Evolutionary conservation across 2,113 vertebrate genomes (phyloP), one percentile per base, ranked within the genome.

Genomic region (Ursus arctos): DNA sequence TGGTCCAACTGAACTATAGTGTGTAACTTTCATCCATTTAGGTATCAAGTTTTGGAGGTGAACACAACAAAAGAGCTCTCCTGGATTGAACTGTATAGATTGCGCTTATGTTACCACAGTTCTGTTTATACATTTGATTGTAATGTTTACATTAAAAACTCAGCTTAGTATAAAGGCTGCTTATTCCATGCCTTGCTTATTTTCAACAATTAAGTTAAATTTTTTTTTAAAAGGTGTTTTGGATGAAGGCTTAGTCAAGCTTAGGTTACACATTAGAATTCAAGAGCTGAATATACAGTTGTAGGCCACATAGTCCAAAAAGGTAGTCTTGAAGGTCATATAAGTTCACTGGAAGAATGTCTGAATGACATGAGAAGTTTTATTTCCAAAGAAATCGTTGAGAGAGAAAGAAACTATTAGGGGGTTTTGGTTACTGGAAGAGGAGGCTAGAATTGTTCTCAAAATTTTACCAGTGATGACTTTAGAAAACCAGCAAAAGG

Each of bases 401-500:
- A 95, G 85, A 96, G 65, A 61, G 11, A 86, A 81, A 93, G 21
- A 94, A 83, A 95, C 15, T 57, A 74, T 24, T 47, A 80, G 11
- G 49, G 43, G 61, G 87, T 87, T 57, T 40, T 83, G 33, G 19
- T 6, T 26, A 13, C 10, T 87, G 4, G 49, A 84, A 74, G 24
- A 94, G 10, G 47, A 86, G 16, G n/a, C 63, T 85, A n/a, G 57
- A 84, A 4, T 33, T 53, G 47, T 36, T 90, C 77, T 96, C 61
- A 92, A 92, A 96, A 65, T 36, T 79, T 74, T 47, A 94, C 6
- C 26, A 84, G 55, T 31, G 12, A 88, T 87, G 53, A 88, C 40
- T 95, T 95, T 36, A 92, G 74, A 95, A 96, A 96, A 94, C 4
- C 40, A 96, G 40, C 10, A 74, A 83, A 77, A 93, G 15, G 13